phyloP scores from a whole-genome alignment of 2,888 invertebrate species.

The Drosophila affinis region DNA sequence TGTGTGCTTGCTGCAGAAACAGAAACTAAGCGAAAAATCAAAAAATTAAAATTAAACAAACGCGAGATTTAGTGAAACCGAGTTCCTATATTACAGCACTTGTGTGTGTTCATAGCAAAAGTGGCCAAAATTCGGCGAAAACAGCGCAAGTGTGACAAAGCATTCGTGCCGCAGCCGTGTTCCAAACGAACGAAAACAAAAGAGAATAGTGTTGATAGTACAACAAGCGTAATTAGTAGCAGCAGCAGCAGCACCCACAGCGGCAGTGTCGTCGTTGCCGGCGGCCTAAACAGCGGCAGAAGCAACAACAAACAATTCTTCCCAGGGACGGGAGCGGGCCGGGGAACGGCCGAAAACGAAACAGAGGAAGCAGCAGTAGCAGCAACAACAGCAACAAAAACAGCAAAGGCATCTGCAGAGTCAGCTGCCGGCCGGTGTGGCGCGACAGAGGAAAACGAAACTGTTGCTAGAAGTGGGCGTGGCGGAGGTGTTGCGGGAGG shows the following conservation, averaged over 20 bases:
- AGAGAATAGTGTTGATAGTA: constrained; percentile 72
- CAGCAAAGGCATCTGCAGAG: constrained; percentile 9
- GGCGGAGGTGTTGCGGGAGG: constrained; percentile 19
- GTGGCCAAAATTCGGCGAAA: constrained; percentile 80
- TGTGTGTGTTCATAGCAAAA: constrained; percentile 59
- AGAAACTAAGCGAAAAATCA: constrained; percentile 43
- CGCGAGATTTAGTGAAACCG: constrained; percentile 33
- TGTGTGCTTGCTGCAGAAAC: constrained; percentile 24
- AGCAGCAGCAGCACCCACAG: constrained; percentile 37
- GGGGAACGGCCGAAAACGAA: constrained; percentile 66
- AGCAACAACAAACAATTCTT: constrained; percentile 53
- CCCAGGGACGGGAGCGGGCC: constrained; percentile 57
- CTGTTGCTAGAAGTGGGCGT: constrained; percentile 54
- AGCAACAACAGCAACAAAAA: constrained; percentile 21
- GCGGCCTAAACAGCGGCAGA: constrained; percentile 38
- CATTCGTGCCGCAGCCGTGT: constrained; percentile 65
- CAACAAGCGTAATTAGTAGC: constrained; percentile 65
- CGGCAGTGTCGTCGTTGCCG: constrained; percentile 36
- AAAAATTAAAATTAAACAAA: constrained; percentile 33
- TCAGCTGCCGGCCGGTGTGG: constrained; percentile 68
- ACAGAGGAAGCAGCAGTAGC: constrained; percentile 29
- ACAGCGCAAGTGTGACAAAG: constrained; percentile 77
- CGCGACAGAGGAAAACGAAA: constrained; percentile 48
- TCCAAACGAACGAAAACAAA: constrained; percentile 72
- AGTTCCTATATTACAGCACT: constrained; percentile 64